Evolutionary conservation across 2,797 vertebrate species (phyloP).

Genomic region (Sebastes itinus): DNA sequence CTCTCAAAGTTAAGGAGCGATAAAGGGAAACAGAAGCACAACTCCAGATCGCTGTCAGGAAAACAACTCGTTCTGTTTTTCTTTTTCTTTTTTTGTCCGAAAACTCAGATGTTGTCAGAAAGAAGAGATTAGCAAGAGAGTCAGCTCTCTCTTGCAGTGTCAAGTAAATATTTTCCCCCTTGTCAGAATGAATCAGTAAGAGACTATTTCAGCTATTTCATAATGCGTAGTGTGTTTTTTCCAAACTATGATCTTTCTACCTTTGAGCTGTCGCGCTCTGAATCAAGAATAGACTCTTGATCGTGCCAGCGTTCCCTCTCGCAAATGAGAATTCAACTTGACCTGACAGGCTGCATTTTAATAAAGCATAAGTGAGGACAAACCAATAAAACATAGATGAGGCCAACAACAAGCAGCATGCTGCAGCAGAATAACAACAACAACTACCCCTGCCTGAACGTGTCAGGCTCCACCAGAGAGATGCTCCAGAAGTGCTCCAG

Average conservation of each 20-base stretch:
- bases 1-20: background rate
- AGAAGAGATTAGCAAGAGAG: background rate
- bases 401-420: constrained; percentile 73
- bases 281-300: constrained; percentile 31
- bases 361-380: constrained; percentile 29
- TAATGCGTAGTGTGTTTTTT: constrained; percentile 10
- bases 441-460: constrained; percentile 82
- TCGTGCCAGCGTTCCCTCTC: background rate
- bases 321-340: constrained; percentile 27
- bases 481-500: constrained; percentile 75
- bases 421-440: constrained; percentile 88
- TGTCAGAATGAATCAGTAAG: constrained; percentile 22
- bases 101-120: background rate
- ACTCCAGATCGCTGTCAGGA: background rate
- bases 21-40: background rate
- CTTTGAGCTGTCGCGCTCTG: constrained; percentile 24
- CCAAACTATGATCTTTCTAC: constrained; percentile 3
- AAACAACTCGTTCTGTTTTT: background rate
- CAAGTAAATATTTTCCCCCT: background rate
- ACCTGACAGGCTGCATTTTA: constrained; percentile 33
- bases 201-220: background rate
- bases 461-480: constrained; percentile 65
- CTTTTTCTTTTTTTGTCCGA: background rate
- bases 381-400: constrained; percentile 63
- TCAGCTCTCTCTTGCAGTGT: background rate